Conservation (phyloP, 2,797 vertebrate genomes). For the Anomalospiza imberbis region DNA sequence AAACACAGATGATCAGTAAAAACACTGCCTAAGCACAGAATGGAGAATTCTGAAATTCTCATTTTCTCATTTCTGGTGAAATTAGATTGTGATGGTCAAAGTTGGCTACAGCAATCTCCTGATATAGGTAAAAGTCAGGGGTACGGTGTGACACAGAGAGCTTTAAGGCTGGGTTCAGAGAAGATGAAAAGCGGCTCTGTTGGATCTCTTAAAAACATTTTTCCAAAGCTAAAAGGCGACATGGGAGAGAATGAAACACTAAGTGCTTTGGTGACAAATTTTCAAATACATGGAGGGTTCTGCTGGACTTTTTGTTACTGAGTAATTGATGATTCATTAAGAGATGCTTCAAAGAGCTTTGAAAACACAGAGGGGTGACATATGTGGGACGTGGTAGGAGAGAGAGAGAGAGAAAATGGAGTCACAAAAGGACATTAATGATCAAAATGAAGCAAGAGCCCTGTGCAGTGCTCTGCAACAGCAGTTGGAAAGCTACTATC, state of each 20-base stretch:
- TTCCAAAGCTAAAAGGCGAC: neutral
- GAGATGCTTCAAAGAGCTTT: neutral
- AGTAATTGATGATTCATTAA: neutral
- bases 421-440: neutral
- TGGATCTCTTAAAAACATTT: neutral
- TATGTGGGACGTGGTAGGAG: neutral
- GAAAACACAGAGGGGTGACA: neutral
- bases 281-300: neutral
- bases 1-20: slow-evolving; percentile 4
- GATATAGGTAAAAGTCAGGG: neutral
- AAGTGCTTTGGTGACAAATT: neutral
- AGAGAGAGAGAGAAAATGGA: neutral
- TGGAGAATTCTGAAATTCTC: neutral
- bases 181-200: slow-evolving; percentile 13
- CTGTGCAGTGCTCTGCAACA: neutral
- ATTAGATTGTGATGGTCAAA: neutral
- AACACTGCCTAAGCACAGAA: neutral
- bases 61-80: neutral
- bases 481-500: neutral
- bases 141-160: neutral
- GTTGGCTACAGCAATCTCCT: neutral
- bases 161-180: neutral
- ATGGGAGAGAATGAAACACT: neutral
- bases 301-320: neutral
- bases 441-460: neutral